Evolutionary conservation across 2,113 vertebrate species (phyloP).

Genomic region (Petromus typicus): DNA sequence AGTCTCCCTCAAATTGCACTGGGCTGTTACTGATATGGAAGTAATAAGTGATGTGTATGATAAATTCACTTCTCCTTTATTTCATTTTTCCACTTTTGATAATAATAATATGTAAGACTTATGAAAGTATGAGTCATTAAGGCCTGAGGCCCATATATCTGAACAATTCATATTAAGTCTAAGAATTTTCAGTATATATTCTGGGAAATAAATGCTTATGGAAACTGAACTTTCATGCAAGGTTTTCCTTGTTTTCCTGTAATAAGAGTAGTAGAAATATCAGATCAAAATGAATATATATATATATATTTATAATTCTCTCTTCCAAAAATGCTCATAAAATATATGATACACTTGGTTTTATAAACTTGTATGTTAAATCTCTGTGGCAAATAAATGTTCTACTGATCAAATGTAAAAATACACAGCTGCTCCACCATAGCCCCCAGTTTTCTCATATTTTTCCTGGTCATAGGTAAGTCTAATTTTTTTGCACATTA

Average conservation of each 20-base stretch:
- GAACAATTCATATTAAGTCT: background rate
- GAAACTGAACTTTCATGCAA: background rate
- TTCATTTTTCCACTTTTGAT: background rate
- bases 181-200: background rate
- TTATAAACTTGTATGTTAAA: slow-evolving; percentile 48
- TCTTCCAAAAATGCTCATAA: slow-evolving; percentile 11
- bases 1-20: background rate
- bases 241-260: background rate
- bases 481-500: slow-evolving; percentile 59
- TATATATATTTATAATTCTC: slow-evolving; percentile 13
- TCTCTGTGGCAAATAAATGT: slow-evolving; percentile 52
- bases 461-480: slow-evolving; percentile 2
- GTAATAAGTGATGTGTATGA: background rate
- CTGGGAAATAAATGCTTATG: background rate
- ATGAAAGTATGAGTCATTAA: background rate
- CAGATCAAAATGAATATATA: background rate
- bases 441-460: slow-evolving; percentile 41
- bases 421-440: slow-evolving; percentile 1
- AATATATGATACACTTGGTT: slow-evolving; percentile 39
- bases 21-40: background rate
- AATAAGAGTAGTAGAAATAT: background rate
- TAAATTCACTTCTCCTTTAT: background rate
- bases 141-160: background rate
- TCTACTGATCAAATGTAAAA: slow-evolving; percentile 35
- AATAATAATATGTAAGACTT: background rate